Evolutionary conservation across 2,113 vertebrate species (phyloP).

Genomic region (Psittacula cyanocephala): DNA sequence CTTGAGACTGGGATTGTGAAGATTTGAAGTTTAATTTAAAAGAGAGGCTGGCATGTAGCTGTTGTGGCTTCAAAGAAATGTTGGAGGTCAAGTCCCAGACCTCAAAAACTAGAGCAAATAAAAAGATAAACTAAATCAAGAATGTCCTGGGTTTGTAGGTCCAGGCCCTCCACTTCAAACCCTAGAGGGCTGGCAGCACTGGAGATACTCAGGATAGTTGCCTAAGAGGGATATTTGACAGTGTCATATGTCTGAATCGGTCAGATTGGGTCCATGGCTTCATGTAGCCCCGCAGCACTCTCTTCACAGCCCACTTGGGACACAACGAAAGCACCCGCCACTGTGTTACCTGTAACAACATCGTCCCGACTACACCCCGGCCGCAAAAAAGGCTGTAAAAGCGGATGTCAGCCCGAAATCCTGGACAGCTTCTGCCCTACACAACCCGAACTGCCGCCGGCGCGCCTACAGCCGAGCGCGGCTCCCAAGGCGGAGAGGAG

Average conservation of each 20-base stretch:
- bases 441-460: rapidly evolving
- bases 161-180: neutral
- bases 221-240: neutral
- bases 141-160: neutral
- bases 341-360: rapidly evolving
- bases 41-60: neutral
- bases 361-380: rapidly evolving
- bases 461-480: rapidly evolving
- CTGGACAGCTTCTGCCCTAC: rapidly evolving
- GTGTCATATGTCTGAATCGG: neutral
- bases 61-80: conserved; percentile 28
- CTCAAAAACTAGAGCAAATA: neutral
- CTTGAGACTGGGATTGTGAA: conserved; percentile 18
- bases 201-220: neutral
- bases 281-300: neutral
- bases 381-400: neutral
- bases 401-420: neutral
- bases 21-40: conserved; percentile 16
- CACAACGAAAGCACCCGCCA: rapidly evolving
- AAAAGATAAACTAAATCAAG: neutral
- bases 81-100: neutral
- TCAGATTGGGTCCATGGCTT: rapidly evolving
- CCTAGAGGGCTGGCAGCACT: neutral
- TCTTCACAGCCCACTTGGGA: neutral
- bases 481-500: rapidly evolving